Conservation (phyloP, 2,888 invertebrate species). For the Rotaria socialis region DNA sequence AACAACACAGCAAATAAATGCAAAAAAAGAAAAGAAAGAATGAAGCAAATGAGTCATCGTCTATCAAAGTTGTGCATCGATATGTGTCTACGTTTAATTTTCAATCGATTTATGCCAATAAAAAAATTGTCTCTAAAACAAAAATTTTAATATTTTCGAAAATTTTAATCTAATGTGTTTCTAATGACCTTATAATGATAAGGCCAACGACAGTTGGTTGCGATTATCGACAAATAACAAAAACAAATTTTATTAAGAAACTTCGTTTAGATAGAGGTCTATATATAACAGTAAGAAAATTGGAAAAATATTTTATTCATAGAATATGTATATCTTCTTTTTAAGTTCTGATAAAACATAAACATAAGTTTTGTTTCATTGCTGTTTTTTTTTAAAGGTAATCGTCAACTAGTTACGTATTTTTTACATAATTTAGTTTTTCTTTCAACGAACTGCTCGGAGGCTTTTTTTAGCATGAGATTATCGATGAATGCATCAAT, state of each 20-base stretch:
- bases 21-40: background rate
- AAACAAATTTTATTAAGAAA: background rate
- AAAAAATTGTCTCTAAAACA: no score
- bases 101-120: no score
- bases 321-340: no score
- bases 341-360: no score
- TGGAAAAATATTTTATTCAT: background rate
- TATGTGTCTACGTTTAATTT: no score
- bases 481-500: background rate
- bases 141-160: background rate
- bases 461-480: no score
- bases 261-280: background rate
- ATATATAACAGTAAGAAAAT: background rate
- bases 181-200: background rate
- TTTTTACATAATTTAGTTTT: no score
- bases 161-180: background rate
- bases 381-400: no score
- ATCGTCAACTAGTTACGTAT: no score
- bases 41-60: background rate
- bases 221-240: background rate
- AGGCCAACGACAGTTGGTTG: background rate
- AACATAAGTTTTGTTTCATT: no score
- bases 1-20: constrained; percentile 2
- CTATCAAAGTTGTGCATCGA: background rate
- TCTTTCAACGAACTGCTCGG: no score